phyloP scores from a whole-genome alignment of 2,113 vertebrate species.

The Pteropus alecto region DNA sequence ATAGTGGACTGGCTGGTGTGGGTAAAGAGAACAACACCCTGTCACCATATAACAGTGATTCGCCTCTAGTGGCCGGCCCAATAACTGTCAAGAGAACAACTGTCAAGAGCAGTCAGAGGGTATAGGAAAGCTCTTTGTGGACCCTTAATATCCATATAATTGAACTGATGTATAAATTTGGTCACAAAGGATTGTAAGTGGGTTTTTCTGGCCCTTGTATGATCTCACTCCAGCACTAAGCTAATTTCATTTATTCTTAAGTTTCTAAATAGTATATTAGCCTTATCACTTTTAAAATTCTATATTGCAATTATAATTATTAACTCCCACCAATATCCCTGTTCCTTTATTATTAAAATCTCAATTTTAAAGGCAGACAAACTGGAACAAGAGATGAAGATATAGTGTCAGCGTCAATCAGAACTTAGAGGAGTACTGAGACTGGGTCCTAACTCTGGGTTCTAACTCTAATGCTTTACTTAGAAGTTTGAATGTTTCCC shows the following conservation, averaged over 20 bases:
- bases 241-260: background rate
- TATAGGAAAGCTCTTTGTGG: background rate
- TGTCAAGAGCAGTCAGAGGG: background rate
- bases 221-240: conserved; percentile 16
- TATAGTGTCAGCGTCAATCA: background rate
- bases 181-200: background rate
- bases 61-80: background rate
- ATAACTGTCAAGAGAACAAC: background rate
- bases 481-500: background rate
- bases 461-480: background rate
- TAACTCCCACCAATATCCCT: background rate
- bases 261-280: background rate
- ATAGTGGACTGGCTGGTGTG: background rate
- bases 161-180: background rate
- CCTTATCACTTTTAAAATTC: conserved; percentile 4
- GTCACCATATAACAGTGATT: background rate
- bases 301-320: conserved; percentile 21
- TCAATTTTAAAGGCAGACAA: conserved; percentile 3
- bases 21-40: background rate
- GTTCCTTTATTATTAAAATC: background rate
- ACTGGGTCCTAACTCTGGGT: background rate
- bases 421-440: background rate
- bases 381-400: background rate
- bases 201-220: background rate
- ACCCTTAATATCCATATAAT: background rate